These are phyloP conservation scores for Augochlorella aurata DNA, from an alignment of 2,888 invertebrate genomes.

Conservation along the genomic window DNA sequence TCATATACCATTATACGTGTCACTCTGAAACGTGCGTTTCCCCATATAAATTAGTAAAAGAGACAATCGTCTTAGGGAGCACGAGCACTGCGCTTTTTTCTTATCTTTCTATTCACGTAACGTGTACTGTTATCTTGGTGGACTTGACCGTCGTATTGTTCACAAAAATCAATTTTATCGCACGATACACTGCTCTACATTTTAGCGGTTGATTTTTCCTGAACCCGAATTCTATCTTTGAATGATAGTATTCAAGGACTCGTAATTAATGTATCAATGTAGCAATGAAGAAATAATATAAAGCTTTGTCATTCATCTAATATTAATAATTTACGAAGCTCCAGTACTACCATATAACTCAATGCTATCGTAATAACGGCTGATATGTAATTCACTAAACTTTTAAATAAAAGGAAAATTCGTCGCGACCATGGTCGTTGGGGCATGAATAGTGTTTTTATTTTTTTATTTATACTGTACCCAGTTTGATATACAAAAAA, in stretches of 20 bases:
- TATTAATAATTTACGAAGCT: slow-evolving; percentile 1
- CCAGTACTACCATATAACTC: too few relatives aligned
- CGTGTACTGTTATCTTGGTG: slow-evolving; percentile 11
- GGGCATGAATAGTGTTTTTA: not conserved
- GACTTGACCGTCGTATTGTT: slow-evolving; percentile 37
- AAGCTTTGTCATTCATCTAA: not conserved
- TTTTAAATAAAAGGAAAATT: not conserved
- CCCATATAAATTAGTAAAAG: not conserved
- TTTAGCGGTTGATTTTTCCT: not conserved
- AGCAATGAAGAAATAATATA: not conserved
- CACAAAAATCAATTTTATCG: slow-evolving; percentile 42
- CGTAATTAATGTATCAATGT: not conserved
- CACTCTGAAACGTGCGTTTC: not conserved
- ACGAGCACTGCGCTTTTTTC: not conserved
- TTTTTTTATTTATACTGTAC: not conserved
- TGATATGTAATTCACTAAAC: not conserved
- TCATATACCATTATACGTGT: not conserved
- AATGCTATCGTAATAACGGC: not conserved
- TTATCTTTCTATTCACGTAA: not conserved
- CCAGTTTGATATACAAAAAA: not conserved
- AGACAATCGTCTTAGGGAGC: not conserved
- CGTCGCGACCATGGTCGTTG: not conserved
- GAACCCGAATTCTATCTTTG: not conserved
- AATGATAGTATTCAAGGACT: slow-evolving; percentile 7
- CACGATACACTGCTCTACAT: slow-evolving; percentile 21